phyloP scores from a whole-genome alignment of 2,113 vertebrate species.

The Otus sunia region DNA sequence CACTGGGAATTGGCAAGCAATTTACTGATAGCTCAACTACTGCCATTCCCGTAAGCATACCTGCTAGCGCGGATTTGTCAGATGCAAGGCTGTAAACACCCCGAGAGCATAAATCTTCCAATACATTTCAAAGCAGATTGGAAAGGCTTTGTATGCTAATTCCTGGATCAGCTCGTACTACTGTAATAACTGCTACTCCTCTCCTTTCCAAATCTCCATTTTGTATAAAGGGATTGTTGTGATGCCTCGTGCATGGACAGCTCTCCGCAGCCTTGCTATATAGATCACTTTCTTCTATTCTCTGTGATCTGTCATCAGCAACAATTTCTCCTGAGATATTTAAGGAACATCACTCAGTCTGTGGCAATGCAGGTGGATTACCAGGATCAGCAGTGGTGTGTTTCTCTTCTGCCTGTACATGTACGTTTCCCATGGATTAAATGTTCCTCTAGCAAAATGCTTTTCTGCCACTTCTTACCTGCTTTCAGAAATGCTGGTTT shows the following conservation, averaged over 20 bases:
- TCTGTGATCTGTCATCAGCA: not conserved
- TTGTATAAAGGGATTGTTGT: not conserved
- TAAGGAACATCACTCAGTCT: not conserved
- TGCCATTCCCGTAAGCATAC: rapidly evolving
- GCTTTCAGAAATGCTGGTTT: not conserved
- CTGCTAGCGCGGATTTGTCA: not conserved
- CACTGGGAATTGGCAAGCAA: not conserved
- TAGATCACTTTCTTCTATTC: not conserved
- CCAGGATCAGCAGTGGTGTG: not conserved
- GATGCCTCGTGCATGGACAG: not conserved
- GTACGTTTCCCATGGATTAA: not conserved
- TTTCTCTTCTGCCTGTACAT: not conserved
- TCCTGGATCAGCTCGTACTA: not conserved
- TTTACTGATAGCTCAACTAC: not conserved
- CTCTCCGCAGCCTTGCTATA: not conserved
- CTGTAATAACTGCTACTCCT: not conserved
- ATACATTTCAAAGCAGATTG: not conserved
- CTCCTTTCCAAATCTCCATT: not conserved
- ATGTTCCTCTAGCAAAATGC: not conserved
- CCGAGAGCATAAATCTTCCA: not conserved
- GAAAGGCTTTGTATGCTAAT: not conserved
- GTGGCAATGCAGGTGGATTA: not conserved
- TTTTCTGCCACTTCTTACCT: not conserved
- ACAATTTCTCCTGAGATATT: not conserved
- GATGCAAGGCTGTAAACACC: not conserved